Evolutionary conservation across 2,797 vertebrate genomes (phyloP), one percentile per base, ranked within the genome.

Genomic region (Tokudaia muenninki): DNA sequence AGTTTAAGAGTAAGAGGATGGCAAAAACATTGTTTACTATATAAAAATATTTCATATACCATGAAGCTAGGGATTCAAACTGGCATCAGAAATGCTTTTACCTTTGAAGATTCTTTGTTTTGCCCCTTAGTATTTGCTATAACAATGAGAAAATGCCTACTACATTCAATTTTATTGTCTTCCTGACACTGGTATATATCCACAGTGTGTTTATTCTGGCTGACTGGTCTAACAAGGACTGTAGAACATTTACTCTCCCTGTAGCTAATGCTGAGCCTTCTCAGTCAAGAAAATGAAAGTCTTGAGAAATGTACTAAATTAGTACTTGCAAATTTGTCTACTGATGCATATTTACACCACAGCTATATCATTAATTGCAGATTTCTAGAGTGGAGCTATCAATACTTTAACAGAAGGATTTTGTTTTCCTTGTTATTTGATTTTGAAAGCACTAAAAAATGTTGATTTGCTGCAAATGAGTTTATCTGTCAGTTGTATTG

Each of bases 361-460:
- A 87, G 16, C 26, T 19, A 2, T 26, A 65, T 63, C 21, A 31
- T 83, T 19, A 52, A 65, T 37, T 91, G 1, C 41, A 34, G 29
- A 67, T 9, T 80, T 44, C 1, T 63, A 55, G 16, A 77, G 29
- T 86, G 0, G 55, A 52, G 63, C 17, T 94, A 50, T 31, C 41
- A n/a, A 14, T 77, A 59, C 16, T 92, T 94, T 63, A 75, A 87
- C 87, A 79, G n/a, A 47, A 81, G 22, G 21, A 31, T 26, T 96
- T 77, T 61, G 5, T 34, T 61, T 91, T 91, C 22, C 31, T 37
- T 93, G 31, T 67, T 78, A 92, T 79, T 89, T 50, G 75, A n/a
- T 88, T 96, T 82, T 94, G 8, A 31, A 70, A 77, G 8, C 77
- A 90, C 87, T 67, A 72, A 91, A 96, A 96, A 90, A 67, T 34